Percentiles rank a stretch among this genome's conserved stretches.
Conservation (phyloP, 2,888 invertebrate genomes). For the Lobophora halterata region DNA sequence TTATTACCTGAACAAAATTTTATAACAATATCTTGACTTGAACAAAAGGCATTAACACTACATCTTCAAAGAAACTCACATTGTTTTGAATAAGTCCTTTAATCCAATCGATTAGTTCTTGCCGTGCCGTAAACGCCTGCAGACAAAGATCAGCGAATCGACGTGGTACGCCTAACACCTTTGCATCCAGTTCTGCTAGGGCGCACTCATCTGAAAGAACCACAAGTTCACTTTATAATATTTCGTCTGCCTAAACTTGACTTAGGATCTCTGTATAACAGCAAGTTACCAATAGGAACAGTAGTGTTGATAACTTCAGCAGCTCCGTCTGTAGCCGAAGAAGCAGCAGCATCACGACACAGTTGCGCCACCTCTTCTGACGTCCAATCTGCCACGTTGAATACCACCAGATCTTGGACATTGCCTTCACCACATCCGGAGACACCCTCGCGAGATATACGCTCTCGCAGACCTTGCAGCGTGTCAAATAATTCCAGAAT, state of each 20-base stretch:
- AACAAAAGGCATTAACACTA: too few species aligned
- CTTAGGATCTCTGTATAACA: too few species aligned
- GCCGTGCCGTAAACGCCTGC: constrained; percentile 63
- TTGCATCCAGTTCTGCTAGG: constrained; percentile 52
- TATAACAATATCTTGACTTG: too few species aligned
- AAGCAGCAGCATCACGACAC: constrained; percentile 52
- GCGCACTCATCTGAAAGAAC: constrained; percentile 50
- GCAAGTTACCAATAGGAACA: constrained; percentile 47
- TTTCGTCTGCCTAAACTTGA: too few species aligned
- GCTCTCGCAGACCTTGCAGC: constrained; percentile 53
- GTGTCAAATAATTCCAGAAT: constrained; percentile 58
- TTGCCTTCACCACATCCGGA: constrained; percentile 48
- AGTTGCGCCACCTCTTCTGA: constrained; percentile 61
- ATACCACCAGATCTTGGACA: constrained; percentile 57
- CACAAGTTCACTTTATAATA: too few species aligned
- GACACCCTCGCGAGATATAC: constrained; percentile 54
- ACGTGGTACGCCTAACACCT: constrained; percentile 54
- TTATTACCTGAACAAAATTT: constrained; percentile 18
- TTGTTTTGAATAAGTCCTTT: constrained; percentile 55
- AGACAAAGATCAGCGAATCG: constrained; percentile 66
- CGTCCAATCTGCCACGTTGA: constrained; percentile 71
- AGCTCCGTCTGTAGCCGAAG: constrained; percentile 45
- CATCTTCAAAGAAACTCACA: constrained; percentile 46
- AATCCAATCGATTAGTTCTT: constrained; percentile 72
- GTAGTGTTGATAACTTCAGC: constrained; percentile 49